phyloP scores from a whole-genome alignment of 1,140 invertebrate genomes.

The Arctopsyche grandis region DNA sequence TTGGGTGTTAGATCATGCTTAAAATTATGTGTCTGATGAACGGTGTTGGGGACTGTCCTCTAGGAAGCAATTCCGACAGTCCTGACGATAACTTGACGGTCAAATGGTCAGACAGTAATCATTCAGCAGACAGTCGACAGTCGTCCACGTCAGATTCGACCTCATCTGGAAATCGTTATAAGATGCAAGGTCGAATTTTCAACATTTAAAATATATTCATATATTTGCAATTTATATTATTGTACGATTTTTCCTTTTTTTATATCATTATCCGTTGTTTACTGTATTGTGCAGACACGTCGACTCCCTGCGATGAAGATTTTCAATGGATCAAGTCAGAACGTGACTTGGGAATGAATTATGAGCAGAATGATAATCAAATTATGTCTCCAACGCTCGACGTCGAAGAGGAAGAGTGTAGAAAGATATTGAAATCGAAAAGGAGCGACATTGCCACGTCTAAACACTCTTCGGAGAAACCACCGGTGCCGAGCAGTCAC shows the following conservation, averaged over 20 bases:
- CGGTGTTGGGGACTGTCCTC: constrained; percentile 42
- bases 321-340: constrained; percentile 68
- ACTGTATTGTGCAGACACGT: constrained; percentile 57
- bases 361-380: constrained; percentile 24
- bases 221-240: constrained; percentile 31
- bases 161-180: constrained; percentile 60
- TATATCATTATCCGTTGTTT: constrained; percentile 20
- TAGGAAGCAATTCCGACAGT: constrained; percentile 66
- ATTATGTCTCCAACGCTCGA: constrained; percentile 25
- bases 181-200: constrained; percentile 53
- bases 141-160: constrained; percentile 58
- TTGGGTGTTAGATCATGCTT: not conserved
- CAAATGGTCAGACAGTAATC: constrained; percentile 59
- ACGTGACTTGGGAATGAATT: constrained; percentile 14
- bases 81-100: constrained; percentile 60
- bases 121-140: constrained; percentile 51
- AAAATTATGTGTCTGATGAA: constrained; percentile 20
- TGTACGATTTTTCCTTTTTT: constrained; percentile 14
- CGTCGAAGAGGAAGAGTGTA: constrained; percentile 38
- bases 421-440: constrained; percentile 47
- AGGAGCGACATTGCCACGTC: constrained; percentile 8
- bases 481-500: constrained; percentile 54
- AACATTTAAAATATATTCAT: not conserved
- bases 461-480: constrained; percentile 53
- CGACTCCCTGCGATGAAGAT: constrained; percentile 68